Conservation (phyloP, 1,140 invertebrate genomes). For the Fopius arisanus region DNA sequence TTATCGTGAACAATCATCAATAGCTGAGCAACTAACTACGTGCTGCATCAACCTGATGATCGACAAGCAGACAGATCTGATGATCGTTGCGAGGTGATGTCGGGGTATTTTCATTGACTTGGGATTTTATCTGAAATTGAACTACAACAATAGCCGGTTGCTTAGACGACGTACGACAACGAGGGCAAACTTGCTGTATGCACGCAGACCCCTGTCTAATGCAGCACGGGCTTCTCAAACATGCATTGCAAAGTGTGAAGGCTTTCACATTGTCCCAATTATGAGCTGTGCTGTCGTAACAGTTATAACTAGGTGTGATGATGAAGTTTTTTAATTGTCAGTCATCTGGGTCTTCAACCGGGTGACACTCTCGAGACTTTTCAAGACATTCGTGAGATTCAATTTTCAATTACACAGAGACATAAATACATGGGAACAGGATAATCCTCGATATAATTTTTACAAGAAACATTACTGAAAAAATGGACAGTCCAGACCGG, state of each 20-base stretch:
- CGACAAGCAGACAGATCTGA: too few species aligned
- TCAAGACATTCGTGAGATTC: too few species aligned
- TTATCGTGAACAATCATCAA: background rate
- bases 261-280: background rate
- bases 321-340: background rate
- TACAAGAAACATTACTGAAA: too few species aligned
- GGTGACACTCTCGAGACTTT: background rate
- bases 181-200: background rate
- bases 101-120: background rate
- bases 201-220: slow-evolving; percentile 17
- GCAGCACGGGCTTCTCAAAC: background rate
- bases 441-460: too few species aligned
- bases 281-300: background rate
- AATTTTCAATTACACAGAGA: too few species aligned
- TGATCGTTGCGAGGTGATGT: too few species aligned
- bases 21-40: background rate
- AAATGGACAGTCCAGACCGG: too few species aligned
- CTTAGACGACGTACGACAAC: slow-evolving; percentile 16
- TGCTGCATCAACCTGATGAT: background rate
- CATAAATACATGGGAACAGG: too few species aligned
- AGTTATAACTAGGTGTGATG: background rate
- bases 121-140: slow-evolving; percentile 14
- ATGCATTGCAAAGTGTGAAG: slow-evolving; percentile 4
- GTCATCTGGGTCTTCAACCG: background rate
- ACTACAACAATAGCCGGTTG: slow-evolving; percentile 10